Evolutionary conservation across 2,113 vertebrate genomes (phyloP).

Genomic region (Oncorhynchus gorbuscha): DNA sequence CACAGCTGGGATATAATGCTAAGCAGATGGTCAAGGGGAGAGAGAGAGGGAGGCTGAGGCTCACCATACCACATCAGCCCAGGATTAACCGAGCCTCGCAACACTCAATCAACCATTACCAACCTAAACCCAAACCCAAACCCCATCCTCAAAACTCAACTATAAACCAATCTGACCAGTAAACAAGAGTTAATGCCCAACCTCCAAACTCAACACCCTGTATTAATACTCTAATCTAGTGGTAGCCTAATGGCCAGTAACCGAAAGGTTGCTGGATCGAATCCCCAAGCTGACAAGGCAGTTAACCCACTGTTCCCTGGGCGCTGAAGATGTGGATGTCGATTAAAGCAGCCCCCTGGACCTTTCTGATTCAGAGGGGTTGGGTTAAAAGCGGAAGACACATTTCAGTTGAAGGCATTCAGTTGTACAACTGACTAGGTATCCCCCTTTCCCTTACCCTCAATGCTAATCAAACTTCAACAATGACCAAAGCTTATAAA

Average conservation of each 20-base stretch:
- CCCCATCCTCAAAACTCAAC: neutral
- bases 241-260: neutral
- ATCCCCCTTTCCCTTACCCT: too few relatives aligned
- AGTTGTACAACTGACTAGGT: too few relatives aligned
- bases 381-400: too few relatives aligned
- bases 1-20: slow-evolving; percentile 82
- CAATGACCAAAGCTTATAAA: neutral
- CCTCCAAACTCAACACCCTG: neutral
- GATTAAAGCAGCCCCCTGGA: too few relatives aligned
- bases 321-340: too few relatives aligned
- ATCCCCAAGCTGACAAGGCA: too few relatives aligned
- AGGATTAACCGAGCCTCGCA: too few relatives aligned
- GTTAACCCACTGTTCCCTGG: too few relatives aligned
- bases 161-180: too few relatives aligned
- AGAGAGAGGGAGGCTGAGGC: slow-evolving; percentile 23
- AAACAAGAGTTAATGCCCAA: neutral
- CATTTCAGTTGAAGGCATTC: too few relatives aligned
- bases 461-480: slow-evolving; percentile 15
- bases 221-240: neutral
- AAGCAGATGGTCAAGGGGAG: slow-evolving; percentile 74
- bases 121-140: neutral
- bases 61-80: slow-evolving; percentile 3
- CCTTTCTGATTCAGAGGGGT: too few relatives aligned
- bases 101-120: neutral
- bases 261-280: too few relatives aligned